phyloP scores from a whole-genome alignment of 2,888 invertebrate genomes.

The Tigriopus californicus region DNA sequence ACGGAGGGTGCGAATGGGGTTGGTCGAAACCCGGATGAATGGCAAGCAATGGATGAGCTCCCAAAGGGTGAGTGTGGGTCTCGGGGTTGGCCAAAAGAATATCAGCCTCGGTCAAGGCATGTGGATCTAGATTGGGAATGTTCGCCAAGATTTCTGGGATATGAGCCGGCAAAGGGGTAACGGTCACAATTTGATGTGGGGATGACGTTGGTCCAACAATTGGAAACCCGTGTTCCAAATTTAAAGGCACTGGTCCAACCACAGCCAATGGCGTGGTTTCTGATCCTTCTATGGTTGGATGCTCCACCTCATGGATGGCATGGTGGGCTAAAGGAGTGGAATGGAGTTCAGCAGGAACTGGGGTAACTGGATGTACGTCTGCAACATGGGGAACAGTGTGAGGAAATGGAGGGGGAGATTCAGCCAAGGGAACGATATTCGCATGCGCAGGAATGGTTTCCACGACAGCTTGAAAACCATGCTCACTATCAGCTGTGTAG shows the following conservation, averaged over 20 bases:
- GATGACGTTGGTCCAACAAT: too few species aligned
- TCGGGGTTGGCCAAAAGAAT: slow-evolving; percentile 4
- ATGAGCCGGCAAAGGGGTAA: not conserved
- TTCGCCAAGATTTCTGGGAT: not conserved
- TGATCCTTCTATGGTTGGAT: not conserved
- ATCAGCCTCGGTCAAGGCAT: not conserved
- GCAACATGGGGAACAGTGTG: too few species aligned
- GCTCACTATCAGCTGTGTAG: slow-evolving; percentile 18
- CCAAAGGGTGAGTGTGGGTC: slow-evolving; percentile 13
- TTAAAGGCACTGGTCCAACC: not conserved
- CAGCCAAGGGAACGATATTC: not conserved
- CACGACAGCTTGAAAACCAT: slow-evolving; percentile 18
- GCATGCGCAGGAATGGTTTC: not conserved
- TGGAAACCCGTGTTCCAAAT: too few species aligned
- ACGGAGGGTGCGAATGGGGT: slow-evolving; percentile 12
- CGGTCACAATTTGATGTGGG: not conserved
- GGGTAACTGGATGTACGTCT: too few species aligned
- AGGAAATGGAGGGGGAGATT: too few species aligned
- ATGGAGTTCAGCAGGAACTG: too few species aligned
- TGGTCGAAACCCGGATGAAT: slow-evolving; percentile 1
- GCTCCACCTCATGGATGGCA: too few species aligned
- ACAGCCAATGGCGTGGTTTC: not conserved
- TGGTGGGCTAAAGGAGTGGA: too few species aligned
- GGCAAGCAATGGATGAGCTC: slow-evolving; percentile 8
- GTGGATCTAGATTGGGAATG: not conserved